phyloP scores from a whole-genome alignment of 2,113 vertebrate species.

The Riparia riparia region DNA sequence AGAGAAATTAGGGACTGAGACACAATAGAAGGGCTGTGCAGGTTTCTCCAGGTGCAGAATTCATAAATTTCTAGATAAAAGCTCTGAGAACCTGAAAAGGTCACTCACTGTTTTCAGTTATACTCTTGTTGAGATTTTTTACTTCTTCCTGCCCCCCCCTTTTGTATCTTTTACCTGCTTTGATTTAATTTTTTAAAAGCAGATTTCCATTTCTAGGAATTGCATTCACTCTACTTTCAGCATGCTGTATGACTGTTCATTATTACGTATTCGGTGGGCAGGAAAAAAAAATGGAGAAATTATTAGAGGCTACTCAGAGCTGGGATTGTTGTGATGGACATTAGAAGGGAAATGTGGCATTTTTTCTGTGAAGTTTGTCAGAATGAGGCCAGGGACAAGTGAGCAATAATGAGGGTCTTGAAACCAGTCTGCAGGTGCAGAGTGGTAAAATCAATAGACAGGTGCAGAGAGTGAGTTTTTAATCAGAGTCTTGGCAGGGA shows the following conservation, averaged over 20 bases:
- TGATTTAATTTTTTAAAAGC: not conserved
- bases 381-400: slow-evolving; percentile 8
- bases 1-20: not conserved
- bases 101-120: not conserved
- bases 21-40: not conserved
- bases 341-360: slow-evolving; percentile 40
- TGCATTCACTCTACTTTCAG: slow-evolving; percentile 47
- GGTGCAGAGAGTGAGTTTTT: slow-evolving; percentile 47
- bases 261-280: slow-evolving; percentile 24
- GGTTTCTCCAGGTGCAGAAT: slow-evolving; percentile 30
- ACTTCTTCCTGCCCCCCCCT: no score
- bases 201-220: slow-evolving; percentile 50
- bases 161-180: not conserved
- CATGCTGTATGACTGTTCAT: not conserved
- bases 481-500: slow-evolving; percentile 45
- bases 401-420: slow-evolving; percentile 51
- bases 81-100: slow-evolving; percentile 34
- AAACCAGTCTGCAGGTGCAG: slow-evolving; percentile 56
- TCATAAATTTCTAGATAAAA: slow-evolving; percentile 22
- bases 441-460: slow-evolving; percentile 42
- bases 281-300: not conserved
- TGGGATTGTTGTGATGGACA: slow-evolving; percentile 14
- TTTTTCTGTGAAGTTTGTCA: slow-evolving; percentile 46
- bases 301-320: slow-evolving; percentile 18
- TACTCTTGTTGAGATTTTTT: fast-evolving